Evolutionary conservation across 2,797 vertebrate genomes (phyloP), one percentile per base, ranked within the genome.

Genomic region (Microctenopoma stevenorrisi): DNA sequence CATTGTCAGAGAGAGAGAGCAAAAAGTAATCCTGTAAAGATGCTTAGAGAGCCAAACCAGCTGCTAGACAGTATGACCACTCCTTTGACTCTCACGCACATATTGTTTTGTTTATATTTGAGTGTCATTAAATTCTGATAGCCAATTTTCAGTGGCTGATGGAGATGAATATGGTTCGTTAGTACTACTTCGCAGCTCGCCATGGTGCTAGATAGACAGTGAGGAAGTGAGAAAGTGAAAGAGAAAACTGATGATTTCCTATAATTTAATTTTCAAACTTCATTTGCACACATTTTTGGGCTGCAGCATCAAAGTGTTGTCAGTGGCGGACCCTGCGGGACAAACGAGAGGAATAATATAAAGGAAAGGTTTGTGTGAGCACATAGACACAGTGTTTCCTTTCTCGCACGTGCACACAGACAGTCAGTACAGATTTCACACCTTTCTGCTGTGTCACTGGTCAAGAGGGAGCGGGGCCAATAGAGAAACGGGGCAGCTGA

Each of bases 81-180:
- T 48, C 30, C 46, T 40, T 50, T 9, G 15, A 51, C 48, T 73
- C 66, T 74, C 65, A 47, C 74, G 74, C 57, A n/a, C 55, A 57
- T 47, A 48, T 44, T 52, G 58, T 64, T 74, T 57, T 77, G 67
- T 64, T 83, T 76, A 64, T 63, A 61, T 81, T 30, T 33, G 44
- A 67, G 69, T 11, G 57, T 44, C n/a, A 84, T 78, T 78, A 76
- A 83, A 76, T 73, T 58, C 42, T 67, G 54, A 88, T 58, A 54
- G 55, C 4, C 79, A 79, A 58, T 84, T 76, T 78, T 55, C 40
- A 22, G 44, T 2, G 7, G 54, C 67, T 75, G 72, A 78, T 56
- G 53, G 62, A 78, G 40, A 63, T 63, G 65, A 83, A 83, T 86
- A 72, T 28, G 53, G 66, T 83, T 70, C 61, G 54, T 75, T 58